These are phyloP conservation scores for Datnioides undecimradiatus DNA, from an alignment of 2,113 vertebrate species.

Conservation along the genomic window DNA sequence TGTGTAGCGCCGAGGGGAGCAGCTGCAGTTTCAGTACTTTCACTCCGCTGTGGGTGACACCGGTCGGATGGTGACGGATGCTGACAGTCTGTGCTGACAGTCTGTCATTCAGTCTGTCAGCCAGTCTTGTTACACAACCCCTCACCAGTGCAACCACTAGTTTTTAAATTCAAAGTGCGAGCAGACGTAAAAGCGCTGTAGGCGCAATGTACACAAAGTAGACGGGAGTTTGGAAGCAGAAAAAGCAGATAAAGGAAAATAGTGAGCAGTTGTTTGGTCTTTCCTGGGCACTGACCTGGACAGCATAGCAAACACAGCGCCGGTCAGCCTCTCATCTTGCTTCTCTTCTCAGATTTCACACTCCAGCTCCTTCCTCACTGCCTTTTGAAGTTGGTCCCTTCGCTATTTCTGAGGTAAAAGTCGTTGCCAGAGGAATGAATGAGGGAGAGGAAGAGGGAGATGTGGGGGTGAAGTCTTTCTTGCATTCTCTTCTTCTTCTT, in stretches of 20 bases:
- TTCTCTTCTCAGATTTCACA: constrained; percentile 70
- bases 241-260: constrained; percentile 14
- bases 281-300: constrained; percentile 73
- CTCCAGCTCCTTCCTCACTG: constrained; percentile 61
- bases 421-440: constrained; percentile 61
- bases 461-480: constrained; percentile 25
- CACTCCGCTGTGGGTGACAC: constrained; percentile 11
- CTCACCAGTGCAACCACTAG: not conserved
- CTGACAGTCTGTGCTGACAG: constrained; percentile 10
- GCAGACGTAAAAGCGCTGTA: not conserved
- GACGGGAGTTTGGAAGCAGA: constrained; percentile 1
- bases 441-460: constrained; percentile 27
- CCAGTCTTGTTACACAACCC: not conserved
- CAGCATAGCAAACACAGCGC: constrained; percentile 41
- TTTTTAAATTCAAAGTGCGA: not conserved
- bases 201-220: not conserved
- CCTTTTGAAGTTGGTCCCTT: constrained; percentile 66
- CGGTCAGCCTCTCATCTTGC: constrained; percentile 56
- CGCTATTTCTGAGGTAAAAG: constrained; percentile 52
- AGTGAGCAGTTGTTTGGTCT: constrained; percentile 26
- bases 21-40: constrained; percentile 44
- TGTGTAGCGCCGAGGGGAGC: not conserved
- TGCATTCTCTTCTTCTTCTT: constrained; percentile 27
- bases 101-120: constrained; percentile 31
- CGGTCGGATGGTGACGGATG: not conserved